Evolutionary conservation across 2,113 vertebrate species (phyloP), one percentile per base, ranked within the genome.

Genomic region (Atractosteus spatula): DNA sequence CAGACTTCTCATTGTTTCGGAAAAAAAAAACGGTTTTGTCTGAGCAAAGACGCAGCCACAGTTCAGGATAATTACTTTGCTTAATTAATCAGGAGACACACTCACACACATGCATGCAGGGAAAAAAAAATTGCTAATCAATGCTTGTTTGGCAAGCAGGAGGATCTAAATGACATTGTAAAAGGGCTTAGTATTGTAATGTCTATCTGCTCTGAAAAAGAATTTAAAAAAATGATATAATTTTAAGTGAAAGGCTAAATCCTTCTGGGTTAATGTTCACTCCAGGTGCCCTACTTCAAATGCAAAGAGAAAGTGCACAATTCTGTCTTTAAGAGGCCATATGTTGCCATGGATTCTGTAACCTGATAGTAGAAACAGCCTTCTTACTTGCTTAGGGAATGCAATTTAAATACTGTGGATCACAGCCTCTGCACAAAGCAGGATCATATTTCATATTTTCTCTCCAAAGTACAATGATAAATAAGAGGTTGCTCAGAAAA

Each of bases 271-370:
- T 92, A 91, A 89, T 89, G 90, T 90, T 41, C 89, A 88, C 85
- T 90, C 91, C 91, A 92, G 90, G 88, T 91, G 91, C 91, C 91
- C 83, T 87, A 83, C 86, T 88, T 86, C 86, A 68, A 83, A 90
- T 73, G 86, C 88, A 90, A 92, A 92, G 89, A 92, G 91, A 92
- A 91, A 93, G 91, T 86, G 91, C 90, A 92, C 91, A 89, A 93
- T 92, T 90, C 91, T 89, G 88, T 83, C 88, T 87, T 90, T 86
- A 93, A 92, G 90, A 91, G 90, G 90, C 89, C 90, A 92, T 93
- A 93, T 91, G 91, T 92, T 92, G 90, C 92, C 92, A 93, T 92
- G 92, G 92, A 92, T 91, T 89, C 89, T 91, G 92, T 92, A 93
- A 93, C 90, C 89, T 89, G 90, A 93, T 91, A 92, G 88, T 92